These are phyloP conservation scores for Naja naja DNA, from an alignment of 2,113 vertebrate genomes.

Conservation along the genomic window DNA sequence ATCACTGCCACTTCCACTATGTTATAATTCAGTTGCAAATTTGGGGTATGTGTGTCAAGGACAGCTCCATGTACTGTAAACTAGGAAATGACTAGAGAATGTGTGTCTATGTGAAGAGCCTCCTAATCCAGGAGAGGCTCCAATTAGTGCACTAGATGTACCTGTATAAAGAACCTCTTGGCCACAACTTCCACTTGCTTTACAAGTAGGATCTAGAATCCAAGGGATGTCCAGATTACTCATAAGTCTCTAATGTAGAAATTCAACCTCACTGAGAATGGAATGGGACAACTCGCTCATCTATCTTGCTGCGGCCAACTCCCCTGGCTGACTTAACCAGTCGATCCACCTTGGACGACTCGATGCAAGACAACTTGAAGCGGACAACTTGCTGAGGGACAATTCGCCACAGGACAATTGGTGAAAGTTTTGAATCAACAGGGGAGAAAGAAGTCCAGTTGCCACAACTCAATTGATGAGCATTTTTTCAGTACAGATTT, in stretches of 20 bases:
- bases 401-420: too few relatives aligned
- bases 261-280: background rate
- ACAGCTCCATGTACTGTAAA: background rate
- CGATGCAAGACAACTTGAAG: too few relatives aligned
- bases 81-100: background rate
- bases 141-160: too few relatives aligned
- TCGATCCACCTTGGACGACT: too few relatives aligned
- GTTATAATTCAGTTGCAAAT: background rate
- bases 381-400: too few relatives aligned
- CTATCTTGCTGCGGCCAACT: too few relatives aligned
- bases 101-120: background rate
- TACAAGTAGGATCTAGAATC: background rate
- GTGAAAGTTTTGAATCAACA: too few relatives aligned
- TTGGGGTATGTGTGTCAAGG: background rate
- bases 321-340: too few relatives aligned
- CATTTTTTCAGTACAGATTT: too few relatives aligned
- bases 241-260: background rate
- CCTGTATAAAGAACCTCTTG: background rate
- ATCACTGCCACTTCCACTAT: background rate
- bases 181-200: background rate
- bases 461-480: too few relatives aligned
- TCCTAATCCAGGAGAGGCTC: background rate
- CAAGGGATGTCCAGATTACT: background rate
- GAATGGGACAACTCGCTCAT: background rate
- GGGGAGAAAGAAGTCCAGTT: too few relatives aligned